These are phyloP conservation scores for Clistopyga incitator DNA, from an alignment of 2,888 invertebrate genomes.

Conservation along the genomic window DNA sequence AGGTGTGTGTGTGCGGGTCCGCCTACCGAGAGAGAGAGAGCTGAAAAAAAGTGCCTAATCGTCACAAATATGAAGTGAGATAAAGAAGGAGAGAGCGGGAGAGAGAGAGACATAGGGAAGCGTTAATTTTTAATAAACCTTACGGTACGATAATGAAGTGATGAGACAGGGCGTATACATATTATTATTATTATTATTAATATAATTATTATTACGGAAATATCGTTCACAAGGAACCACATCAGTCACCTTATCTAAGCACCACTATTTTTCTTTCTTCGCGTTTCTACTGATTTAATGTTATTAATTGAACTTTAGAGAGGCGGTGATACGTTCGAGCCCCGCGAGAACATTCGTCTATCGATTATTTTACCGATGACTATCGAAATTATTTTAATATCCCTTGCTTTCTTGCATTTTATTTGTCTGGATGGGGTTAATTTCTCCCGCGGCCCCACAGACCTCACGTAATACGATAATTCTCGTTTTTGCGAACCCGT, in stretches of 20 bases:
- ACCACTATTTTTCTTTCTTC: conserved; percentile 50
- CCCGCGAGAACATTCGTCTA: conserved; percentile 37
- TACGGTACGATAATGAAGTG: conserved; percentile 45
- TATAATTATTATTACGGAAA: conserved; percentile 67
- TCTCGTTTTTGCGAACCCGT: conserved; percentile 40
- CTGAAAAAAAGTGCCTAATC: conserved; percentile 69
- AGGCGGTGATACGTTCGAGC: conserved; percentile 23
- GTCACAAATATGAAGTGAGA: conserved; percentile 67
- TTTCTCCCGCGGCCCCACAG: not conserved
- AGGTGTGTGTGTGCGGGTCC: conserved; percentile 62
- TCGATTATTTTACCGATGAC: conserved; percentile 46
- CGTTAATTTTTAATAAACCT: conserved; percentile 66
- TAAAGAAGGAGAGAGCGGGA: conserved; percentile 42
- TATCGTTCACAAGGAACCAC: conserved; percentile 61
- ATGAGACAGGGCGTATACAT: conserved; percentile 61
- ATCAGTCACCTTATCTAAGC: conserved; percentile 59
- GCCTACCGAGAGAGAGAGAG: conserved; percentile 55
- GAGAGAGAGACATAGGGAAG: conserved; percentile 59
- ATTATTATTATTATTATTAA: conserved; percentile 67
- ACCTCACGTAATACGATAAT: conserved; percentile 15
- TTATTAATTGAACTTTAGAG: conserved; percentile 32
- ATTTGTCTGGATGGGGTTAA: conserved; percentile 4
- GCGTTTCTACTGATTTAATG: conserved; percentile 59
- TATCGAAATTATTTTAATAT: conserved; percentile 35
- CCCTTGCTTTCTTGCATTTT: conserved; percentile 55